A percentile compares a stretch with the other conserved stretches of the same genome.
Evolutionary conservation across 1,140 invertebrate genomes (phyloP).

Genomic region (Holcopasites calliopsidis): DNA sequence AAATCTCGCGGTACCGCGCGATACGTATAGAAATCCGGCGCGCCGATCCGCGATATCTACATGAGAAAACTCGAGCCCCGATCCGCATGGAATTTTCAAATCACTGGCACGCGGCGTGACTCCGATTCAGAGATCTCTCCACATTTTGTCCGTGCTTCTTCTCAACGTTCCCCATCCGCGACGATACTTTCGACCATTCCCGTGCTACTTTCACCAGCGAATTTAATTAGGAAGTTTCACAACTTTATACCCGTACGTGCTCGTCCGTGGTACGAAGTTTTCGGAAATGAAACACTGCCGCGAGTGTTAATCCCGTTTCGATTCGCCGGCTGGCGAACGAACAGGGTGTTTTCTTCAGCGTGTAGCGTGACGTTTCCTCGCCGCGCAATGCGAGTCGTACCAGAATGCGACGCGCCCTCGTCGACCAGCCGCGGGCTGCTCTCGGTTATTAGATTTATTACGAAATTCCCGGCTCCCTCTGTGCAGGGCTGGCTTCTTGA

Average conservation of each 20-base stretch:
- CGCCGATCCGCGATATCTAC: too few relatives aligned
- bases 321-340: too few relatives aligned
- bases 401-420: background rate
- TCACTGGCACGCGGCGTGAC: too few relatives aligned
- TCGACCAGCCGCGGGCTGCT: slow-evolving; percentile 26
- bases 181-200: slow-evolving; percentile 16
- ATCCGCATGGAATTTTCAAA: too few relatives aligned
- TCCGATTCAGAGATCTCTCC: background rate
- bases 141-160: background rate
- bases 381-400: background rate
- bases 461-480: slow-evolving; percentile 5
- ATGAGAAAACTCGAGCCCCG: too few relatives aligned
- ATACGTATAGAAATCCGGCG: too few relatives aligned
- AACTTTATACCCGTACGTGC: too few relatives aligned
- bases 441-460: slow-evolving; percentile 53
- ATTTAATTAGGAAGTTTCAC: too few relatives aligned
- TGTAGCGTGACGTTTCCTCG: background rate
- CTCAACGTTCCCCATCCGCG: background rate
- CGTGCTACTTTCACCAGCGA: slow-evolving; percentile 5
- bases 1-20: background rate
- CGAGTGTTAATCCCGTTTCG: too few relatives aligned
- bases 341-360: too few relatives aligned
- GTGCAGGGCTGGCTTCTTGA: background rate
- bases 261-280: too few relatives aligned
- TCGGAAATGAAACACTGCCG: too few relatives aligned